Percentiles rank a stretch among this genome's conserved stretches.
These are phyloP conservation scores for Melinaea marsaeus DNA, from an alignment of 2,888 invertebrate genomes.

Conservation along the genomic window DNA sequence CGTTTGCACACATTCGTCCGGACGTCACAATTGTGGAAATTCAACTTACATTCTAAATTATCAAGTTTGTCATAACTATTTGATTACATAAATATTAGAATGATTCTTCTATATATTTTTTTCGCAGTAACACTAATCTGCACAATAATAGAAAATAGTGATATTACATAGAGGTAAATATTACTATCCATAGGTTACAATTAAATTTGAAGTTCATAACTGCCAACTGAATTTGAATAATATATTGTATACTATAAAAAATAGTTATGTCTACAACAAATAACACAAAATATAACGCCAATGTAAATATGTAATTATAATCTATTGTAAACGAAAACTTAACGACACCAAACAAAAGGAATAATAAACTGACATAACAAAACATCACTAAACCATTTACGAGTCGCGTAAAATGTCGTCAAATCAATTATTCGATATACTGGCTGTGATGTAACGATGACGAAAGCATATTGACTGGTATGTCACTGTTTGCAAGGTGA, in stretches of 20 bases:
- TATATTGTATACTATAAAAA: neutral
- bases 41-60: conserved; percentile 4
- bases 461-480: neutral
- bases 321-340: neutral
- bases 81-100: too few species aligned
- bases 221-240: neutral
- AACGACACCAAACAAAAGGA: neutral
- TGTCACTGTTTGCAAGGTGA: too few species aligned
- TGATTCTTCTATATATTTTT: too few species aligned
- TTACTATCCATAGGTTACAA: neutral
- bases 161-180: neutral
- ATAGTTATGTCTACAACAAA: too few species aligned
- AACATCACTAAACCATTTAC: neutral
- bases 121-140: too few species aligned
- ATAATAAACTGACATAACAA: too few species aligned
- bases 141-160: neutral
- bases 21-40: neutral
- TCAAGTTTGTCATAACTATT: neutral
- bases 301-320: too few species aligned
- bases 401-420: neutral
- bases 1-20: neutral
- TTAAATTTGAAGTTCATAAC: neutral
- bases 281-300: too few species aligned
- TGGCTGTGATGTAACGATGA: neutral
- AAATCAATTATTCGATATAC: neutral